Evolutionary conservation across 2,888 invertebrate species (phyloP), one percentile per base, ranked within the genome.

Genomic region (Fragum whitleyi): DNA sequence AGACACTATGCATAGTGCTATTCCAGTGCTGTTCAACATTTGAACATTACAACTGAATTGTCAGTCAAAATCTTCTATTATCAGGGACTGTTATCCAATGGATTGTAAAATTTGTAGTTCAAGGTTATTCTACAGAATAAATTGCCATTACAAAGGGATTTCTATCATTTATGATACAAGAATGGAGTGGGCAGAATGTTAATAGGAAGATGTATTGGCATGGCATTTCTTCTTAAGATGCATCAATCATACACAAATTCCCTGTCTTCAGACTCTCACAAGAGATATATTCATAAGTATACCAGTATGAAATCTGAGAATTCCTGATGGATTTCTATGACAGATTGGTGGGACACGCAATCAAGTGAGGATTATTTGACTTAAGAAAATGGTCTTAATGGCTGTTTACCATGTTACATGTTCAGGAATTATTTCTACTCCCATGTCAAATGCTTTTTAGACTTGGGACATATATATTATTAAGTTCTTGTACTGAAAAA

Each of bases 191-290:
- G 32, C 32, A 36, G 32, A 36, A 36, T 36, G 5, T 36, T 36
- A 36, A 36, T 36, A 36, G 32, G 32, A 36, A 36, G 67, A 47
- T 47, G 28, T 42, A 67, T 67, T 67, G 42, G 42, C 1, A 14
- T 42, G 26, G 21, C 67, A 67, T 42, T 28, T 67, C 26, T 39
- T 67, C 19, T 67, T 47, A 32, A 61, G 57, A 61, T n/a, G 32
- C 32, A 61, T 61, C 61, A 61, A 61, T 61, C 61, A 61, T 61
- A 3, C 32, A 26, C 9, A 29, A 29, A 29, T 61, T 32, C 61
- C 61, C 61, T 32, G 29, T 32, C 29, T 61, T n/a, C 36, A 29
- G 32, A 32, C 61, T 61, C 32, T 61, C 61, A 61, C 36, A 5
- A 5, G n/a, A 3, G 61, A 61, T 29, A 32, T 61, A 32, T 61